Conservation (phyloP, 2,888 invertebrate species). For the Artemia sp. region DNA sequence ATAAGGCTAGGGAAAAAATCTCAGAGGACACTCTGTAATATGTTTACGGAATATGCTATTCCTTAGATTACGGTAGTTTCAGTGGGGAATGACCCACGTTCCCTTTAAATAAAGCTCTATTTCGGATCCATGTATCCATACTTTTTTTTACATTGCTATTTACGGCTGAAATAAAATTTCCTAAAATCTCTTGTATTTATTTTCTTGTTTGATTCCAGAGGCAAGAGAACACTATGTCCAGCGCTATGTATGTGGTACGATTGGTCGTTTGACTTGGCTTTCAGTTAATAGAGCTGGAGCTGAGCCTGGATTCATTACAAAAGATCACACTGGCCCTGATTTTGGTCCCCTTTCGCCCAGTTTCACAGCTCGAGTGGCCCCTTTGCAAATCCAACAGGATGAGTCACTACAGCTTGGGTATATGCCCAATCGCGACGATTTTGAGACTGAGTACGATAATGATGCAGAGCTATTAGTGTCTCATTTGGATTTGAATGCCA, state of each 20-base stretch:
- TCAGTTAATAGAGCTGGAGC: conserved; percentile 35
- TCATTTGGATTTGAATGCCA: conserved; percentile 53
- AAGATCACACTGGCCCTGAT: conserved; percentile 30
- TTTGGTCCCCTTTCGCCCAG: conserved; percentile 52
- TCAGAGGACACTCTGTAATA: no score
- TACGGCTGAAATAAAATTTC: no score
- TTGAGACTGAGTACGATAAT: conserved; percentile 78
- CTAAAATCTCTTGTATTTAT: no score
- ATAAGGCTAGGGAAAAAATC: no score
- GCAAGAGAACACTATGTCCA: conserved; percentile 78
- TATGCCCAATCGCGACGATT: conserved; percentile 88
- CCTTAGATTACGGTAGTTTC: no score
- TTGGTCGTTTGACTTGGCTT: conserved; percentile 72
- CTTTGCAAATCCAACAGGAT: conserved; percentile 58
- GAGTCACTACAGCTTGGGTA: conserved; percentile 78
- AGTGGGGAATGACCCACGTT: no score
- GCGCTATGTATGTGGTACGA: conserved; percentile 72
- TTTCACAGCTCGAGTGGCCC: conserved; percentile 51
- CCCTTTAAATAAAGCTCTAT: no score
- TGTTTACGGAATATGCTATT: no score
- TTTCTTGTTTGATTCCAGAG: conserved; percentile 39
- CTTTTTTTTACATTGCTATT: no score
- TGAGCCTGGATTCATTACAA: conserved; percentile 45
- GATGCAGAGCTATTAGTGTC: conserved; percentile 81
- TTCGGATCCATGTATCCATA: no score